Evolutionary conservation across 2,888 invertebrate species (phyloP).

Genomic region (Neocrepidodera transversa): DNA sequence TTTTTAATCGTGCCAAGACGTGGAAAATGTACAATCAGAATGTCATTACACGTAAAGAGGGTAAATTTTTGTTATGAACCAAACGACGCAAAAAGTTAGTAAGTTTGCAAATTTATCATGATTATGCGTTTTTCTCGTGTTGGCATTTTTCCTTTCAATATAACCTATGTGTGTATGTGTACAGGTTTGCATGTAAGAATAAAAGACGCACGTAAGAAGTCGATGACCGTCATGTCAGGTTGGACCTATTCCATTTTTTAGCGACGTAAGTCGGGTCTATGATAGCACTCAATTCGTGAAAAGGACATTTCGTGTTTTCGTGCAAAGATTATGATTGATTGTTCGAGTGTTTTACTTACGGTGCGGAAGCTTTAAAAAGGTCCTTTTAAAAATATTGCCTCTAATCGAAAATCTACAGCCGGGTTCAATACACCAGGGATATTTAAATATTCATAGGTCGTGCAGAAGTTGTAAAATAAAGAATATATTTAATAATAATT

Average conservation of each 20-base stretch:
- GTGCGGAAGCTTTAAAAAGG: slow-evolving; percentile 6
- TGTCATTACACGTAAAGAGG: too few species aligned
- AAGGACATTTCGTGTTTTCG: slow-evolving; percentile 17
- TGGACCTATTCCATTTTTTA: slow-evolving; percentile 22
- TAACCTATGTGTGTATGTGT: slow-evolving; percentile 20
- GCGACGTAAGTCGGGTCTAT: not conserved
- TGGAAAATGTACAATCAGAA: not conserved
- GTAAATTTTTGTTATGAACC: slow-evolving; percentile 12
- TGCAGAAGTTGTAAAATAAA: too few species aligned
- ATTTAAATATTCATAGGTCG: not conserved
- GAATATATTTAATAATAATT: too few species aligned
- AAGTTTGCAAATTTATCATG: slow-evolving; percentile 25
- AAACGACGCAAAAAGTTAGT: not conserved
- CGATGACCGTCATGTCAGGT: slow-evolving; percentile 38
- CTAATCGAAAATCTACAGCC: not conserved
- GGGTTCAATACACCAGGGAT: slow-evolving; percentile 2
- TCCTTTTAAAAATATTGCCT: slow-evolving; percentile 1
- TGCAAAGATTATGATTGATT: slow-evolving; percentile 10
- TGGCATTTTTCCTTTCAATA: slow-evolving; percentile 37
- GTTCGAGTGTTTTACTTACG: not conserved
- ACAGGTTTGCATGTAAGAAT: slow-evolving; percentile 36
- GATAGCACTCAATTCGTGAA: slow-evolving; percentile 12
- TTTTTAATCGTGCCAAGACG: not conserved
- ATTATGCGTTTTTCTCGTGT: slow-evolving; percentile 38
- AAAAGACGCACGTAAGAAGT: slow-evolving; percentile 40